Conservation (phyloP, 2,888 invertebrate genomes). For the Acanthoscelides obtectus region DNA sequence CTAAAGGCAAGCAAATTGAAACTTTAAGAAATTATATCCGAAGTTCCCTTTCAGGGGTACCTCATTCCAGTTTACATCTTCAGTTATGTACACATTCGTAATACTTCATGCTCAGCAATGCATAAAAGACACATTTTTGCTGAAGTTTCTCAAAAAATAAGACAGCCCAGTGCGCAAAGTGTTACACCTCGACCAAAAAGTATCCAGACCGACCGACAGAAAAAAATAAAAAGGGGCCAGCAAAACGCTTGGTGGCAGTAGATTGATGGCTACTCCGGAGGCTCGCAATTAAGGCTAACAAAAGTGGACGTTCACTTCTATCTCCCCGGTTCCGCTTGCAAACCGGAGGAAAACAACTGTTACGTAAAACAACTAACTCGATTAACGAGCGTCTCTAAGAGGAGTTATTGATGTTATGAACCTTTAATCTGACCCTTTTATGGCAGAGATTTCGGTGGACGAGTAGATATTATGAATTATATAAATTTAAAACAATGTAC, state of each 20-base stretch:
- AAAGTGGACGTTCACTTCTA: background rate
- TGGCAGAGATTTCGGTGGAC: background rate
- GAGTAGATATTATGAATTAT: too few species aligned
- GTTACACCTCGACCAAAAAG: background rate
- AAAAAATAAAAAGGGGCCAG: background rate
- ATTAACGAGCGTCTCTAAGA: background rate
- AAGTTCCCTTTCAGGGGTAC: too few species aligned
- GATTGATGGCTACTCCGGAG: background rate
- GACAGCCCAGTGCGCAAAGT: background rate
- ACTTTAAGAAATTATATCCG: too few species aligned
- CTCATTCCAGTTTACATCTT: too few species aligned
- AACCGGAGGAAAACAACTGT: background rate
- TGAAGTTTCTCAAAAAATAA: too few species aligned
- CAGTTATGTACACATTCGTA: too few species aligned
- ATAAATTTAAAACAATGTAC: too few species aligned
- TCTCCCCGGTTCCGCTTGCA: background rate
- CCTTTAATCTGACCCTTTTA: background rate
- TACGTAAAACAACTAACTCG: background rate
- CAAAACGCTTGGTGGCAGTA: background rate
- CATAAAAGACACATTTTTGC: too few species aligned
- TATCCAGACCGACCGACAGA: background rate
- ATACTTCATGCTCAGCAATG: too few species aligned
- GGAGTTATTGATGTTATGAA: background rate
- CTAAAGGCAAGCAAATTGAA: too few species aligned
- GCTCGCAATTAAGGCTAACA: background rate